Evolutionary conservation across 2,113 vertebrate genomes (phyloP).

Genomic region (Centropus unirufus): DNA sequence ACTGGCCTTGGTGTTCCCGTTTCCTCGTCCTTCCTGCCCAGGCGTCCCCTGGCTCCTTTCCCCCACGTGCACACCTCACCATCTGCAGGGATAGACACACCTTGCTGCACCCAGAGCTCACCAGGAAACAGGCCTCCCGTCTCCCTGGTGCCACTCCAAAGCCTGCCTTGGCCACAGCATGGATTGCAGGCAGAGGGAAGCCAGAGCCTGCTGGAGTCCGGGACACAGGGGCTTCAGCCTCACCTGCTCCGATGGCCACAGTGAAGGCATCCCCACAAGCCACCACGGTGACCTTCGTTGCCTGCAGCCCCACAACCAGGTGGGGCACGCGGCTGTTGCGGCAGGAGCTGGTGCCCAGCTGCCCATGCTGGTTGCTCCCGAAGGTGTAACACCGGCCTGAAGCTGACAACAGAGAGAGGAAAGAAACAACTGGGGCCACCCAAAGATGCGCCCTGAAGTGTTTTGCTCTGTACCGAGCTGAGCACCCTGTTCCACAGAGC

Average conservation of each 20-base stretch:
- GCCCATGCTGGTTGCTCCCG: constrained; percentile 97
- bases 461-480: not conserved
- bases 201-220: not conserved
- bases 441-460: not conserved
- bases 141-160: not conserved
- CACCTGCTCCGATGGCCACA: constrained; percentile 91
- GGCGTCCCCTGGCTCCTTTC: constrained; percentile 93
- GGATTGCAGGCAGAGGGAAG: not conserved
- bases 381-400: constrained; percentile 92
- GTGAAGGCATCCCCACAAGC: constrained; percentile 97
- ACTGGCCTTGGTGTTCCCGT: constrained; percentile 85
- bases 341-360: constrained; percentile 86
- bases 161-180: not conserved
- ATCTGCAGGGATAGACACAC: constrained; percentile 68
- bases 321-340: constrained; percentile 86
- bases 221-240: not conserved
- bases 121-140: not conserved
- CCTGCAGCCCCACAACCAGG: constrained; percentile 84
- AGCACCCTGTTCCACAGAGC: not conserved
- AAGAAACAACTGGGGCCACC: not conserved
- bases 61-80: constrained; percentile 97
- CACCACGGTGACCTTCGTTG: constrained; percentile 81
- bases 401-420: constrained; percentile 69
- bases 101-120: not conserved
- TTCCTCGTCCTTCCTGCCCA: constrained; percentile 93